phyloP scores from a whole-genome alignment of 2,113 vertebrate genomes.

The Tretioscincus oriximinensis region DNA sequence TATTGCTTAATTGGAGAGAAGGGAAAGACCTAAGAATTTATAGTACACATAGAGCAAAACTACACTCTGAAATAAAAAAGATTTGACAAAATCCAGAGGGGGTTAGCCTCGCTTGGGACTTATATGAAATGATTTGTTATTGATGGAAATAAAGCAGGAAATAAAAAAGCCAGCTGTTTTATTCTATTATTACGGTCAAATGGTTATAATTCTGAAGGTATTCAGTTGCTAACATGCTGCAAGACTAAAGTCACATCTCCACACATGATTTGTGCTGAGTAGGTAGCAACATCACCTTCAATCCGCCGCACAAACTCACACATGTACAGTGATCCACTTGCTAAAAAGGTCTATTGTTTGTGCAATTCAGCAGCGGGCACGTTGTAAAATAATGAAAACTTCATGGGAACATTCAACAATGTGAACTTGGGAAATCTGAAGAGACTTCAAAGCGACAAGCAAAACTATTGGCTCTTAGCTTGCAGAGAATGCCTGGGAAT shows the following conservation, averaged over 20 bases:
- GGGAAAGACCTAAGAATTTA: constrained; percentile 31
- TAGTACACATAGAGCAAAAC: constrained; percentile 16
- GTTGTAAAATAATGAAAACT: too few relatives aligned
- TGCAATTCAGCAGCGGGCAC: too few relatives aligned
- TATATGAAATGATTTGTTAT: background rate
- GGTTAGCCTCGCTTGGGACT: constrained; percentile 50
- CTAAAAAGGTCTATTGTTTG: too few relatives aligned
- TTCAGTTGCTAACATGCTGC: constrained; percentile 19
- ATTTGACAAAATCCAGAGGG: constrained; percentile 30
- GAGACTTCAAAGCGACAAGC: too few relatives aligned
- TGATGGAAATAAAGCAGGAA: background rate
- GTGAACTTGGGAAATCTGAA: too few relatives aligned
- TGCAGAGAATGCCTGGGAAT: too few relatives aligned
- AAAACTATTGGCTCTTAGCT: too few relatives aligned
- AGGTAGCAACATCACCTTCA: too few relatives aligned
- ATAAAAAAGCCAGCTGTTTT: background rate
- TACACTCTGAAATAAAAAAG: constrained; percentile 43
- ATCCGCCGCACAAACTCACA: too few relatives aligned
- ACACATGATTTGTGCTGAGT: background rate
- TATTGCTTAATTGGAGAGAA: background rate
- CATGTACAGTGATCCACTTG: too few relatives aligned
- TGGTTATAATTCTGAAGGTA: background rate
- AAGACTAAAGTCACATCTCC: constrained; percentile 17
- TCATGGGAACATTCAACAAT: too few relatives aligned
- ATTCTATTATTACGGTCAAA: background rate